phyloP scores from a whole-genome alignment of 2,888 invertebrate genomes.

The Cotesia congregata region DNA sequence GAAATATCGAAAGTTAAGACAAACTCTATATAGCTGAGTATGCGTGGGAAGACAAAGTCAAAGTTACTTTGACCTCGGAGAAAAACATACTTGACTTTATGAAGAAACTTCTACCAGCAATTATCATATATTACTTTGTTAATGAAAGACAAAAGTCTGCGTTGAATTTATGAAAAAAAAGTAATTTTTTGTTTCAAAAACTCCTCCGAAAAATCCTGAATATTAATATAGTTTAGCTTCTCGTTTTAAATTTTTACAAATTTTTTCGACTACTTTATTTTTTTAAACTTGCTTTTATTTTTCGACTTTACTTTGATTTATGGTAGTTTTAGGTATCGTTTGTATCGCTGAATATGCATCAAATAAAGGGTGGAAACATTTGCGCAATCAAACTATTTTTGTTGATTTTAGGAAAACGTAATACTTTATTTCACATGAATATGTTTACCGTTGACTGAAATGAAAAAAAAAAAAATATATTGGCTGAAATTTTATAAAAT shows the following conservation, averaged over 20 bases:
- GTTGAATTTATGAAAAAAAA: neutral
- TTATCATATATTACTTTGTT: constrained; percentile 21
- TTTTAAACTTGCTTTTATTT: too few species aligned
- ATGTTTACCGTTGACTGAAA: too few species aligned
- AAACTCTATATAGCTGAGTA: constrained; percentile 16
- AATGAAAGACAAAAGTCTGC: constrained; percentile 10
- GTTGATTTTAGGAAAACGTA: too few species aligned
- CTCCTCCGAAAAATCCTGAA: neutral
- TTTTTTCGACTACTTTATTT: too few species aligned
- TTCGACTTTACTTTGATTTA: too few species aligned
- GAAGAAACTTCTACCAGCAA: constrained; percentile 21
- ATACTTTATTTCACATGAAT: too few species aligned
- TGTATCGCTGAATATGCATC: too few species aligned
- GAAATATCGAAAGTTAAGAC: constrained; percentile 3
- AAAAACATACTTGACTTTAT: constrained; percentile 27
- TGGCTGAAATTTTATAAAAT: too few species aligned
- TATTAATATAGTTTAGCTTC: neutral
- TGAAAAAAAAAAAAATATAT: too few species aligned
- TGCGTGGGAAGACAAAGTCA: constrained; percentile 32
- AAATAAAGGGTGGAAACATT: too few species aligned
- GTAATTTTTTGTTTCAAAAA: neutral
- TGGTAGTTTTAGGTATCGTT: too few species aligned
- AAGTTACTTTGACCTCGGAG: constrained; percentile 30
- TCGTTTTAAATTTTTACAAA: neutral
- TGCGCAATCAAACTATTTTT: too few species aligned